Evolutionary conservation across 1,140 invertebrate genomes (phyloP), one percentile per base, ranked within the genome.

Genomic region (Papilio glaucus): DNA sequence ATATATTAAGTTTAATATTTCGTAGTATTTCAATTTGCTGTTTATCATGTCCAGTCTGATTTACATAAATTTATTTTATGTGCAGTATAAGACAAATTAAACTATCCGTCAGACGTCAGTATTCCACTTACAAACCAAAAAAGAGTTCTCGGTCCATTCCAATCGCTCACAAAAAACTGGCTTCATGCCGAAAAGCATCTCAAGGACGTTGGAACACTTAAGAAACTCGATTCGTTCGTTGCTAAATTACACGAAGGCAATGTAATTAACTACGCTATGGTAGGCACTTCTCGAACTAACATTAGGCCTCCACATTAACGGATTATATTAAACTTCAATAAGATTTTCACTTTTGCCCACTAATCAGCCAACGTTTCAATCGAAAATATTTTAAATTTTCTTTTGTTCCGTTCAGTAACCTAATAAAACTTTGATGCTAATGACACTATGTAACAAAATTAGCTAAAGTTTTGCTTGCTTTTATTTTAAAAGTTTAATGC

Each of bases 181-280:
- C 63, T 45, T 68, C 63, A 45, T 45, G 63, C 63, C 63, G 38
- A 68, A 68, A 68, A 68, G 39, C 41, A 21, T 42, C 63, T 68
- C 63, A 68, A 68, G 63, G 63, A 68, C 63, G 63, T n/a, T 7
- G 26, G 15, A 68, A 15, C 13, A 62, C 21, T 53, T 18, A 18
- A 53, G 49, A 53, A 53, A 53, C 18, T 10, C 8, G 49, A 53
- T 53, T 57, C 49, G 49, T 24, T 57, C 49, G 49, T n/a, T n/a
- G n/a, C 49, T 24, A 57, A 57, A 57, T 57, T 57, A 57, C 49
- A 12, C 10, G 10, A 57, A 26, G 2, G 18, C 12, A 57, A 57
- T 24, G n/a, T 24, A 57, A 57, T 24, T 45, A 45, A 18, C 45
- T 57, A 10, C 49, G 10, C 18, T 24, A 1, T 15, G 12, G 29